A percentile compares a stretch with the other conserved stretches of the same genome.
Conservation (phyloP, 2,113 vertebrate species). For the Epinephelus cyanopodus region DNA sequence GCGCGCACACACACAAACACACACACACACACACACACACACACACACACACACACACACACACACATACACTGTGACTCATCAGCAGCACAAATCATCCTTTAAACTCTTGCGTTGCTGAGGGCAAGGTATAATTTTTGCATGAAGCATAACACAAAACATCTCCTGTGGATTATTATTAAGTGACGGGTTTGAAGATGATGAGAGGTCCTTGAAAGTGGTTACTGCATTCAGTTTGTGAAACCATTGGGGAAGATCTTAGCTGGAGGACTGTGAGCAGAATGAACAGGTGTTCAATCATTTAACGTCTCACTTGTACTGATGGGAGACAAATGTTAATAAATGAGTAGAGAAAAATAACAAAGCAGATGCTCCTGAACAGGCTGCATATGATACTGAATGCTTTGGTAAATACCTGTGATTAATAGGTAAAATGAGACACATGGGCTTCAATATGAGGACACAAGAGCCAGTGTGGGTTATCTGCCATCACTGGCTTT, state of each 20-base stretch:
- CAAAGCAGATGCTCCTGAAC: neutral
- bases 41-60: neutral
- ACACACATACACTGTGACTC: slow-evolving; percentile 14
- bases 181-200: slow-evolving; percentile 8
- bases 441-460: too few species aligned
- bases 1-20: neutral
- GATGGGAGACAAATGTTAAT: neutral
- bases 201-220: slow-evolving; percentile 16
- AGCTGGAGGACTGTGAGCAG: neutral
- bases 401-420: neutral
- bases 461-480: too few species aligned
- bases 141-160: slow-evolving; percentile 11
- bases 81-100: neutral
- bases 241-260: neutral
- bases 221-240: slow-evolving; percentile 9
- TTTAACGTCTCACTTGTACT: neutral
- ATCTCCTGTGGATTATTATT: slow-evolving; percentile 15
- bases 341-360: neutral
- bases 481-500: too few species aligned
- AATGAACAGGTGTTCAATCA: neutral
- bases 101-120: slow-evolving; percentile 3
- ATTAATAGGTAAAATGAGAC: too few species aligned
- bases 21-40: neutral
- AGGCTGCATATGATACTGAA: neutral
- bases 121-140: slow-evolving; percentile 16